Conservation (phyloP, 2,888 invertebrate species). For the Mycogona germanica region DNA sequence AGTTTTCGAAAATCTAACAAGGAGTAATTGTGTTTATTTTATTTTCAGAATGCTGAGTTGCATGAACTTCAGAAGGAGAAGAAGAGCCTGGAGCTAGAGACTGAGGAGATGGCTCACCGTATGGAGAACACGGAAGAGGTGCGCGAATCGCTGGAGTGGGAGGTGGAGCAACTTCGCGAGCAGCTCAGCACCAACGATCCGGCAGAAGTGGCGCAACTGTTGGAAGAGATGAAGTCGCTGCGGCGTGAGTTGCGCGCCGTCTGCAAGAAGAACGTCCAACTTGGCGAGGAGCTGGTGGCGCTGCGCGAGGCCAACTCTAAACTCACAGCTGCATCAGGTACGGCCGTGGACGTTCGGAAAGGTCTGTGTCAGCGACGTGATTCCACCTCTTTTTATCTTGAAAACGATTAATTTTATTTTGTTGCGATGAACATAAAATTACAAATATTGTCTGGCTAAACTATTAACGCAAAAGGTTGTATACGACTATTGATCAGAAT, state of each 20-base stretch:
- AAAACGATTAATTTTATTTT: too few relatives aligned
- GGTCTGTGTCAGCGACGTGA: too few relatives aligned
- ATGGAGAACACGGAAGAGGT: conserved; percentile 6
- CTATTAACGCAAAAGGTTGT: too few relatives aligned
- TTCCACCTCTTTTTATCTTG: too few relatives aligned
- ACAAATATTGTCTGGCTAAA: too few relatives aligned
- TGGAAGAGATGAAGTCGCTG: conserved; percentile 13
- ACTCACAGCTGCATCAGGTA: not conserved
- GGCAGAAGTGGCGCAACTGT: conserved; percentile 10
- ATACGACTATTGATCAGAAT: too few relatives aligned
- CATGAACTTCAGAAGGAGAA: conserved; percentile 1
- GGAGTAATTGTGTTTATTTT: not conserved
- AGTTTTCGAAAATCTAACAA: not conserved
- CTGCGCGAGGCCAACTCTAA: conserved; percentile 15
- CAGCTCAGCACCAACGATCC: conserved; percentile 14
- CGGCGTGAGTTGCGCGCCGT: conserved; percentile 4
- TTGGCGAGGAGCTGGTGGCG: conserved; percentile 10
- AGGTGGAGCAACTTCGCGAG: conserved; percentile 11
- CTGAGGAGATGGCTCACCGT: not conserved
- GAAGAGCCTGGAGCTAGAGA: not conserved
- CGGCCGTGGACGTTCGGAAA: too few relatives aligned
- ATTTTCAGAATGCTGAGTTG: conserved; percentile 2
- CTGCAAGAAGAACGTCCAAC: conserved; percentile 9
- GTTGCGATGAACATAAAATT: too few relatives aligned
- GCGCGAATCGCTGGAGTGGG: conserved; percentile 12